Conservation (phyloP, 2,113 vertebrate genomes). For the Austrofundulus limnaeus region DNA sequence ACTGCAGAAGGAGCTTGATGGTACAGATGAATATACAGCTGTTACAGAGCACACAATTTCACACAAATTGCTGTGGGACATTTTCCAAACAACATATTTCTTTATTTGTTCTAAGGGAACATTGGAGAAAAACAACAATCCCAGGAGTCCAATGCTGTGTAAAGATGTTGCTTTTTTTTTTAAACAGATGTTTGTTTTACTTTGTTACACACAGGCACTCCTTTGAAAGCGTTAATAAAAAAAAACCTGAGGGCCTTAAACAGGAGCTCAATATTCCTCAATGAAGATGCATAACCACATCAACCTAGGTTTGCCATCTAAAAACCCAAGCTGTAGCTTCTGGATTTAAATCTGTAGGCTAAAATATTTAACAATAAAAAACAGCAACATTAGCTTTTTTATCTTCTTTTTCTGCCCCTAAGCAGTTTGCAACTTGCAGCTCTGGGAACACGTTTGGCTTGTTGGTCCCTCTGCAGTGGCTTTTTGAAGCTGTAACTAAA, state of each 20-base stretch:
- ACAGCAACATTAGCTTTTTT: not conserved
- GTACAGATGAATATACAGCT: conserved; percentile 3
- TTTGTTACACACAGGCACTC: conserved; percentile 26
- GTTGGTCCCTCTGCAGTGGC: too few species aligned
- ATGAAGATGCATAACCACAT: conserved; percentile 2
- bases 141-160: conserved; percentile 8
- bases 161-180: conserved; percentile 28
- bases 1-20: not conserved
- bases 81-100: not conserved
- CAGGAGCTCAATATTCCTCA: not conserved
- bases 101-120: conserved; percentile 16
- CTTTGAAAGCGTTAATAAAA: conserved; percentile 16
- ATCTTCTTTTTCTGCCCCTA: not conserved
- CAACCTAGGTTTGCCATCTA: conserved; percentile 12
- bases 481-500: too few species aligned
- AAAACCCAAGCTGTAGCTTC: conserved; percentile 18
- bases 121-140: conserved; percentile 15
- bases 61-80: conserved; percentile 2
- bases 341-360: not conserved
- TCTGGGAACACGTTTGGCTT: too few species aligned
- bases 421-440: too few species aligned
- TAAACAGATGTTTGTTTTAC: conserved; percentile 40
- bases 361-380: conserved; percentile 1
- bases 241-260: not conserved
- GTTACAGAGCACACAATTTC: not conserved